These are phyloP conservation scores for Nematolebias whitei DNA, from an alignment of 2,113 vertebrate species.

Conservation along the genomic window DNA sequence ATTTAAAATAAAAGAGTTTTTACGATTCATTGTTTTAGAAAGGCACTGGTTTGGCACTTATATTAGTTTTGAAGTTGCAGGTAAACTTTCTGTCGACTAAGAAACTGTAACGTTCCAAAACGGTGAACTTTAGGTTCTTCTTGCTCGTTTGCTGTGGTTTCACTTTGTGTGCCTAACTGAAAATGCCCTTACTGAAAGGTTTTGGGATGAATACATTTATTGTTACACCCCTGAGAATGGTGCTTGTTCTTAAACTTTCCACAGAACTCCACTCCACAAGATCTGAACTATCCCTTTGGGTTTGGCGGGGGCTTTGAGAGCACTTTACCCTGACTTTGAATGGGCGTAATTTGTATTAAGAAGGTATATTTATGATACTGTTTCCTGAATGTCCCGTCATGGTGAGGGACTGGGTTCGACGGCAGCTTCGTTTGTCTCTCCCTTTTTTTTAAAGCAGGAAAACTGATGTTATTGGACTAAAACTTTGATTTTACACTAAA, in stretches of 20 bases:
- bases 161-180: too few species aligned
- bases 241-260: neutral
- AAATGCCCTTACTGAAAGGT: too few species aligned
- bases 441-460: constrained; percentile 23
- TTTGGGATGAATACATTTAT: too few species aligned
- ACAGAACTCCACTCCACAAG: neutral
- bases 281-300: neutral
- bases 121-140: too few species aligned
- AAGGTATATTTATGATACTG: constrained; percentile 43
- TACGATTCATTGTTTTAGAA: too few species aligned
- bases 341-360: constrained; percentile 51
- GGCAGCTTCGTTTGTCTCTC: constrained; percentile 60
- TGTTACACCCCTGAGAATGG: too few species aligned
- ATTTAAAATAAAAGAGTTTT: too few species aligned
- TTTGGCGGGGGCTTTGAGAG: neutral
- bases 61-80: too few species aligned
- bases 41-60: too few species aligned
- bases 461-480: constrained; percentile 19
- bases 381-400: constrained; percentile 34
- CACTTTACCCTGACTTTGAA: constrained; percentile 11
- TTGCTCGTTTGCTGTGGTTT: too few species aligned
- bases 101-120: too few species aligned
- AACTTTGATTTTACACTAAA: constrained; percentile 6
- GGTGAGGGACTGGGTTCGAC: constrained; percentile 25
- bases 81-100: too few species aligned